These are phyloP conservation scores for Microcebus murinus DNA, from an alignment of 2,113 vertebrate species.

Conservation along the genomic window DNA sequence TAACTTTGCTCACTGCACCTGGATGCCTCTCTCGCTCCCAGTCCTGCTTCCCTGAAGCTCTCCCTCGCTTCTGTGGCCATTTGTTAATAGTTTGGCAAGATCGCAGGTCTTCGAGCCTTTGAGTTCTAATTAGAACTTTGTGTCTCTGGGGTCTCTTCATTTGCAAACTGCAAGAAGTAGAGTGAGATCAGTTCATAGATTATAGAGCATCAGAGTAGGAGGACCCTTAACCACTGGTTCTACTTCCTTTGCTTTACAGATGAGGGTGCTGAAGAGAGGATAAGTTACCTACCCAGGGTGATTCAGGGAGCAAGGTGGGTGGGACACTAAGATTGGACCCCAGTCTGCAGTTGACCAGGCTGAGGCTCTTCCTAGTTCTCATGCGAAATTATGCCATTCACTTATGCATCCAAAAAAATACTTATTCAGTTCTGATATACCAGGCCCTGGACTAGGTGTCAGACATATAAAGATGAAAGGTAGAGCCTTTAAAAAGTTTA, in stretches of 20 bases:
- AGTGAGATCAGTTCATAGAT: background rate
- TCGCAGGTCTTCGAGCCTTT: background rate
- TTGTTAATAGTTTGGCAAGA: background rate
- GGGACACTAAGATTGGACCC: background rate
- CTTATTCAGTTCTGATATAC: background rate
- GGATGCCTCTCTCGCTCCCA: background rate
- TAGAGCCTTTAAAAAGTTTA: background rate
- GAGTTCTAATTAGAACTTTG: background rate
- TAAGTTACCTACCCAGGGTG: background rate
- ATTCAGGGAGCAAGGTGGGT: accelerated
- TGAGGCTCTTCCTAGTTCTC: background rate
- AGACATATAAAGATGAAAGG: background rate
- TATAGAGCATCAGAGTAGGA: background rate
- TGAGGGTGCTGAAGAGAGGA: background rate
- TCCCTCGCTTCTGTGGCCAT: background rate
- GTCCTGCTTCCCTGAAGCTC: background rate
- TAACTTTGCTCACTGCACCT: background rate
- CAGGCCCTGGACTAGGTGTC: background rate
- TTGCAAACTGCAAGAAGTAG: background rate
- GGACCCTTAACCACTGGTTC: background rate
- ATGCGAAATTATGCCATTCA: background rate
- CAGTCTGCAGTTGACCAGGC: background rate
- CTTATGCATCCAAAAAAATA: background rate
- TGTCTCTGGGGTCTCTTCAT: background rate
- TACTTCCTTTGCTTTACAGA: background rate